Conservation (phyloP, 2,113 vertebrate genomes). For the Piaya cayana region DNA sequence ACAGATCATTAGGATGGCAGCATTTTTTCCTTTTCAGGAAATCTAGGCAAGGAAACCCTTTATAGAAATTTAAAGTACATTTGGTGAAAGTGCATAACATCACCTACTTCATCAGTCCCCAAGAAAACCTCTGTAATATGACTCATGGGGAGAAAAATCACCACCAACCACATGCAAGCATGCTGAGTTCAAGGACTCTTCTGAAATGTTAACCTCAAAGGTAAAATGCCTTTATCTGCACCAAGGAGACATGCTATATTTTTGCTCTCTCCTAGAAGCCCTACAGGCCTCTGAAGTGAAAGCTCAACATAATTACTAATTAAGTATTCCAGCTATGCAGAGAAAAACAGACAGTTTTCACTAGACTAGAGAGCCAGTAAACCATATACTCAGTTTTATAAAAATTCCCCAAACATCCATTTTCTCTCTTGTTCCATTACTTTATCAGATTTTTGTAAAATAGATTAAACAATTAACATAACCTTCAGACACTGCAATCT, state of each 20-base stretch:
- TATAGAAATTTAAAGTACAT: not conserved
- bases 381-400: not conserved
- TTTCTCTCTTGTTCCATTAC: not conserved
- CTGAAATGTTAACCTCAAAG: not conserved
- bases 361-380: not conserved
- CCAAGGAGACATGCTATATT: not conserved
- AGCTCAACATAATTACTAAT: not conserved
- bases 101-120: not conserved
- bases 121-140: not conserved
- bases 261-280: not conserved
- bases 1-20: not conserved
- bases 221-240: not conserved
- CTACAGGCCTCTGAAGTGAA: not conserved
- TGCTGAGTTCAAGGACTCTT: not conserved
- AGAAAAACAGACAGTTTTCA: not conserved
- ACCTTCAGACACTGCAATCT: not conserved
- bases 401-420: not conserved
- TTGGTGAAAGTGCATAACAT: not conserved
- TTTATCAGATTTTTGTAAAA: not conserved
- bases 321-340: not conserved
- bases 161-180: not conserved
- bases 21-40: not conserved
- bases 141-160: not conserved
- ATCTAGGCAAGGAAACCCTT: not conserved
- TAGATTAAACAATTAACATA: not conserved